Conservation (phyloP, 2,113 vertebrate species). For the Hippocampus abdominalis region DNA sequence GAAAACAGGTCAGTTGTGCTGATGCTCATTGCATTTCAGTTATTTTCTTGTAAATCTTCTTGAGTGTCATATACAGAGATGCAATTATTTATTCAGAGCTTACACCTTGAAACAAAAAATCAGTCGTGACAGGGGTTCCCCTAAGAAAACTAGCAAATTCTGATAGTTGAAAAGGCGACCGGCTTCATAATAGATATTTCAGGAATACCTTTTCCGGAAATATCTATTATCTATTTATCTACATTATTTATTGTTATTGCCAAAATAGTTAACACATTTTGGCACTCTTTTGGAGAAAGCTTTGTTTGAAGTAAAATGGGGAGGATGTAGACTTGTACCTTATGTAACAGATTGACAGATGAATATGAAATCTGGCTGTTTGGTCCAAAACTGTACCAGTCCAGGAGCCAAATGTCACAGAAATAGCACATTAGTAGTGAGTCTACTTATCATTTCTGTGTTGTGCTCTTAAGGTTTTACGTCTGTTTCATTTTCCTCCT, state of each 20-base stretch:
- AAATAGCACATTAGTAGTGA: background rate
- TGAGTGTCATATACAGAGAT: background rate
- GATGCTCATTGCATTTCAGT: background rate
- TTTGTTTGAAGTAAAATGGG: background rate
- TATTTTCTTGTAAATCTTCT: background rate
- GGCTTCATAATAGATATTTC: too few species aligned
- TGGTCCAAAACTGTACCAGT: background rate
- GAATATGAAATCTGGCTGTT: background rate
- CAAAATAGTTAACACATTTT: background rate
- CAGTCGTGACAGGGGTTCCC: too few species aligned
- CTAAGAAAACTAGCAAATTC: too few species aligned
- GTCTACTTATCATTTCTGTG: background rate
- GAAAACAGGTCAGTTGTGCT: constrained; percentile 83
- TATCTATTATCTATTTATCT: too few species aligned
- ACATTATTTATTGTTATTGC: too few species aligned
- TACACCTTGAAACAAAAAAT: background rate
- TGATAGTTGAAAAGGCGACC: too few species aligned
- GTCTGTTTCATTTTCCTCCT: constrained; percentile 1
- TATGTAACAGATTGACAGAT: background rate
- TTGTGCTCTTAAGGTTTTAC: background rate
- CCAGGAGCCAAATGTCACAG: background rate
- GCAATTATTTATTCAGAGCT: background rate
- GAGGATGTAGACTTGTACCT: background rate
- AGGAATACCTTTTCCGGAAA: too few species aligned
- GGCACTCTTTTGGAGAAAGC: background rate